Percentiles rank a stretch among this genome's conserved stretches.
Evolutionary conservation across 2,113 vertebrate genomes (phyloP).

Genomic region (Paralichthys olivaceus): DNA sequence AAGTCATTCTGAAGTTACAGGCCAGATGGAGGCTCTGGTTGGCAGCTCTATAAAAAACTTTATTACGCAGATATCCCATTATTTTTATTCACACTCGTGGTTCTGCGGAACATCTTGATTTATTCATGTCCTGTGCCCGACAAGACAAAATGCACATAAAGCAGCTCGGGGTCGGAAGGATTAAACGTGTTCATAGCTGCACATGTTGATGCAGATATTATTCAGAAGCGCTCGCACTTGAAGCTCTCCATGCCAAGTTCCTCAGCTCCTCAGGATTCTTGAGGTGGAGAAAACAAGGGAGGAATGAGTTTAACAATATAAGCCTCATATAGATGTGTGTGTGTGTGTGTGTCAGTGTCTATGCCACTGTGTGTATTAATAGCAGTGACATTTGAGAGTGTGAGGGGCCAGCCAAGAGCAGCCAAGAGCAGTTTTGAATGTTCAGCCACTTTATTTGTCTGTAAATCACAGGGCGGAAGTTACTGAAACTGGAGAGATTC

Average conservation of each 20-base stretch:
- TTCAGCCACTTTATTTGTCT: conserved; percentile 4
- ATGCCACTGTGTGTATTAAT: conserved; percentile 57
- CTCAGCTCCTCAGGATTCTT: conserved; percentile 13
- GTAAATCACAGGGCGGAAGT: conserved; percentile 1
- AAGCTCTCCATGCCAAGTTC: neutral
- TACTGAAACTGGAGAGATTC: neutral
- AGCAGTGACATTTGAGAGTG: conserved; percentile 64
- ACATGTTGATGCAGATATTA: conserved; percentile 33
- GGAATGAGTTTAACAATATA: conserved; percentile 41
- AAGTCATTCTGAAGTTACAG: conserved; percentile 28
- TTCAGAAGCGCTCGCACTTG: conserved; percentile 27
- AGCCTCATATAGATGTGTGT: conserved; percentile 15
- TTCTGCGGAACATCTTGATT: conserved; percentile 30
- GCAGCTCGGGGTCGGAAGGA: conserved; percentile 12
- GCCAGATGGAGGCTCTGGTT: conserved; percentile 17
- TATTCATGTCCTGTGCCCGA: conserved; percentile 45
- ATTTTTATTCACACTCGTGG: conserved; percentile 8
- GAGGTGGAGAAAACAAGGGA: neutral
- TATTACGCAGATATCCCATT: conserved; percentile 15
- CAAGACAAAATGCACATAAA: conserved; percentile 27
- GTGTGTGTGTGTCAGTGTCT: neutral
- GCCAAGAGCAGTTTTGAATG: conserved; percentile 32
- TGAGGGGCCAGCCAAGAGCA: neutral
- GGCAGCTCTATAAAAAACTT: neutral
- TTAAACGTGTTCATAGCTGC: conserved; percentile 24